A percentile compares a stretch with the other conserved stretches of the same genome.
These are phyloP conservation scores for Acrobasis consociella DNA, from an alignment of 2,888 invertebrate species.

Conservation along the genomic window DNA sequence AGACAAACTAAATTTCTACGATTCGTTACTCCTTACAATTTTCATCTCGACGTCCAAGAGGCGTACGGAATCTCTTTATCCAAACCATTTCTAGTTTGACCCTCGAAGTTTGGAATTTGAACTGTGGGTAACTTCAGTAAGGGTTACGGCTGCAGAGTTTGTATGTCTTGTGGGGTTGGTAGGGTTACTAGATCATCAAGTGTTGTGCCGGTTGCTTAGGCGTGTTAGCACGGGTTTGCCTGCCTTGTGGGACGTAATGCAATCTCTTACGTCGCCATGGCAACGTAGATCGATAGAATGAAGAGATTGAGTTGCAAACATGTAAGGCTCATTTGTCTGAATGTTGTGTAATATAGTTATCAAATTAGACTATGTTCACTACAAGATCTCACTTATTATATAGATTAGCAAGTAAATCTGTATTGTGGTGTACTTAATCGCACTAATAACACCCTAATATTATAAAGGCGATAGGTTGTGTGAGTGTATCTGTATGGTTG, in stretches of 20 bases:
- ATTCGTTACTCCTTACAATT: constrained; percentile 55
- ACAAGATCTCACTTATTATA: too few relatives aligned
- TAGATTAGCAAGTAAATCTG: too few relatives aligned
- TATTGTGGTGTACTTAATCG: too few relatives aligned
- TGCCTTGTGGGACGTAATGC: constrained; percentile 41
- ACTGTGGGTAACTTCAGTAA: not conserved
- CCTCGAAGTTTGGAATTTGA: not conserved
- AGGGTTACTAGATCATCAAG: constrained; percentile 37
- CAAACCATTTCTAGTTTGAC: constrained; percentile 34
- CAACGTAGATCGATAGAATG: constrained; percentile 27
- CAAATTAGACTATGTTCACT: too few relatives aligned
- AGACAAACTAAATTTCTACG: constrained; percentile 46
- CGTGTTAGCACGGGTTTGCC: constrained; percentile 34
- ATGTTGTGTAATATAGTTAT: not conserved
- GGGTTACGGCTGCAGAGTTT: not conserved
- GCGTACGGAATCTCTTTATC: constrained; percentile 57
- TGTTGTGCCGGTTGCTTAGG: constrained; percentile 39
- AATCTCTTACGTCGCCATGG: constrained; percentile 41
- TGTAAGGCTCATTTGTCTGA: not conserved
- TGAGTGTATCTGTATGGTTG: too few relatives aligned
- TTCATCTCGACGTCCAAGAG: constrained; percentile 61
- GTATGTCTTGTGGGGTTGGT: constrained; percentile 24
- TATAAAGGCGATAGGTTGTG: too few relatives aligned
- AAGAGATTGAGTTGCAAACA: not conserved
- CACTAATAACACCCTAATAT: too few relatives aligned